Percentiles rank a stretch among this genome's conserved stretches.
Evolutionary conservation across 2,797 vertebrate species (phyloP).

Genomic region (Serranus cabrilla): DNA sequence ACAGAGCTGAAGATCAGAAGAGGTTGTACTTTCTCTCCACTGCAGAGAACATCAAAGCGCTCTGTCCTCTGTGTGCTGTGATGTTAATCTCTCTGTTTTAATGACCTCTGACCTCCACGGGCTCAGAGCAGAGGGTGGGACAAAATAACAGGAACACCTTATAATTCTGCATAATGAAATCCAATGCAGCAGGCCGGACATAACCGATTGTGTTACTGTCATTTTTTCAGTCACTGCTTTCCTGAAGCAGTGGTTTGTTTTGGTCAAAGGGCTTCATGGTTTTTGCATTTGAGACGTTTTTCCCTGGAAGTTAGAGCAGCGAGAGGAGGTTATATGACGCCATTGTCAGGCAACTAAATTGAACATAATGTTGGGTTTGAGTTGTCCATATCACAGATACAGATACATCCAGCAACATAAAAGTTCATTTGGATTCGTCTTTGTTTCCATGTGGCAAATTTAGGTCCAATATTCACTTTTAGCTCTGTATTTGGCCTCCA

Average conservation of each 20-base stretch:
- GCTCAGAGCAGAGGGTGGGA: constrained; percentile 27
- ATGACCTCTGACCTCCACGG: constrained; percentile 57
- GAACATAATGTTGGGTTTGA: too few relatives aligned
- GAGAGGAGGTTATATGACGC: too few relatives aligned
- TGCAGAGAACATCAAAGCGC: constrained; percentile 59
- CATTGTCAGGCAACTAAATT: too few relatives aligned
- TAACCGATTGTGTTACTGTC: neutral
- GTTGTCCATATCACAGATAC: neutral
- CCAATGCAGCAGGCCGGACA: neutral
- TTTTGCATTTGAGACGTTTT: neutral
- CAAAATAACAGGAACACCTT: constrained; percentile 21
- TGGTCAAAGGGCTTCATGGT: neutral
- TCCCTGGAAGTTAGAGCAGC: too few relatives aligned
- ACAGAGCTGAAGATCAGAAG: constrained; percentile 55
- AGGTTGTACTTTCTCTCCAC: constrained; percentile 36
- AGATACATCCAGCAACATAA: neutral
- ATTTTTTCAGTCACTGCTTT: neutral
- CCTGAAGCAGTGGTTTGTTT: neutral
- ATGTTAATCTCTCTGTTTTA: constrained; percentile 52
- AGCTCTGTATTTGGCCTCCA: neutral
- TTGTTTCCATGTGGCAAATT: neutral
- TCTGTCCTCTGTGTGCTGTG: constrained; percentile 35
- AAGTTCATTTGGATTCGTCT: neutral
- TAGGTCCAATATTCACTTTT: neutral
- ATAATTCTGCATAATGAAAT: constrained; percentile 7